Percentiles rank a stretch among this genome's conserved stretches.
Evolutionary conservation across 2,797 vertebrate genomes (phyloP).

Genomic region (Florisuga fusca): DNA sequence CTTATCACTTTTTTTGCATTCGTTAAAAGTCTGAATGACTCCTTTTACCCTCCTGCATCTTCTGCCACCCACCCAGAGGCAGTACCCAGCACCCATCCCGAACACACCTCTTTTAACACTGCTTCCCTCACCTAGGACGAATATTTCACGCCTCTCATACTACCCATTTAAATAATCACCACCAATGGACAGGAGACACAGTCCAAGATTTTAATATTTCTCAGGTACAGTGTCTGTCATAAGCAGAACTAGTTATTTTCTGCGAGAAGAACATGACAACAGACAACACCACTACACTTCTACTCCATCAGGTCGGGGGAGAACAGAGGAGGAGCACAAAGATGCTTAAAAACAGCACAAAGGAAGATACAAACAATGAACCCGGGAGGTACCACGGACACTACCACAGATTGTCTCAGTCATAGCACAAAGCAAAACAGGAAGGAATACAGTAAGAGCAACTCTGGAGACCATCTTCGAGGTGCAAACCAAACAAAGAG

Average conservation of each 20-base stretch:
- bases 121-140: background rate
- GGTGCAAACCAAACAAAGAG: slow-evolving; percentile 33
- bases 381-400: background rate
- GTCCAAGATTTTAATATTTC: background rate
- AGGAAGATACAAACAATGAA: background rate
- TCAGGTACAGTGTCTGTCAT: background rate
- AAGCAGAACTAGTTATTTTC: background rate
- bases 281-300: background rate
- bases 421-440: slow-evolving; percentile 19
- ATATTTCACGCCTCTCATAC: background rate
- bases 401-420: background rate
- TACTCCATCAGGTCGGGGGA: background rate
- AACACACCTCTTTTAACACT: background rate
- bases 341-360: slow-evolving; percentile 28
- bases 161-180: background rate
- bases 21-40: rapidly evolving
- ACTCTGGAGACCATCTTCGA: background rate
- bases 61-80: background rate
- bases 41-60: background rate
- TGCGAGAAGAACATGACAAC: background rate
- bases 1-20: rapidly evolving
- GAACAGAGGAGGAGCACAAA: background rate
- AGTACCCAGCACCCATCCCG: background rate
- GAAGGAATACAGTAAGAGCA: background rate
- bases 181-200: background rate